Conservation (phyloP, 2,888 invertebrate genomes). For the Cremastinae sp. region DNA sequence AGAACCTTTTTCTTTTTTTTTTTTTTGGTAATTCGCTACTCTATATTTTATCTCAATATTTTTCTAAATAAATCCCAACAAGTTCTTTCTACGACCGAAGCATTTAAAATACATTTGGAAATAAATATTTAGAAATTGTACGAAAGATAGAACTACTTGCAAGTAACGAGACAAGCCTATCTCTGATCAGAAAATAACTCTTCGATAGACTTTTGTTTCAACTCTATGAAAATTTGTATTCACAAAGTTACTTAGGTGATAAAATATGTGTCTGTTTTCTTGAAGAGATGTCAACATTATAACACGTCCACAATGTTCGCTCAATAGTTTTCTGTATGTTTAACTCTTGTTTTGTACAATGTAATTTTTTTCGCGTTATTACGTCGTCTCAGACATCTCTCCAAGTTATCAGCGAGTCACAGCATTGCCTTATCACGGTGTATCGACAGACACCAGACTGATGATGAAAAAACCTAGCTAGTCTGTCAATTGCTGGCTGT, state of each 20-base stretch:
- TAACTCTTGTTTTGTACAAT: neutral
- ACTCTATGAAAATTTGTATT: constrained; percentile 15
- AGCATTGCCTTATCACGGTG: constrained; percentile 77
- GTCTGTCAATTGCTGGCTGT: constrained; percentile 75
- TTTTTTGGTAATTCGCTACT: neutral
- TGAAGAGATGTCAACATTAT: constrained; percentile 48
- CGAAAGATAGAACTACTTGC: neutral
- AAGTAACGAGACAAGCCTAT: neutral
- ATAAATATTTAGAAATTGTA: no score
- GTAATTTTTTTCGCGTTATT: constrained; percentile 28
- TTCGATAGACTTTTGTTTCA: constrained; percentile 1
- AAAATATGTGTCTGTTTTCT: constrained; percentile 50
- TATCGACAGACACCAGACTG: constrained; percentile 73
- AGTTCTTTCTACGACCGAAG: no score
- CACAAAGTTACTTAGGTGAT: constrained; percentile 40
- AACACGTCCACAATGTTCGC: constrained; percentile 23
- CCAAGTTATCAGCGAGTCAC: constrained; percentile 71
- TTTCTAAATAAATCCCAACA: no score
- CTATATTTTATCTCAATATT: neutral
- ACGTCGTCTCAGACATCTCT: constrained; percentile 44
- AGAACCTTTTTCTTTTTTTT: neutral
- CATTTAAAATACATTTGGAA: no score
- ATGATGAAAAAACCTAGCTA: constrained; percentile 73
- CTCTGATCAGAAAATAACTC: neutral
- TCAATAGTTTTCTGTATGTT: constrained; percentile 20